A percentile compares a stretch with the other conserved stretches of the same genome.
phyloP scores from a whole-genome alignment of 53 echinoderm and acorn worm species.

The Holothuria leucospilota region DNA sequence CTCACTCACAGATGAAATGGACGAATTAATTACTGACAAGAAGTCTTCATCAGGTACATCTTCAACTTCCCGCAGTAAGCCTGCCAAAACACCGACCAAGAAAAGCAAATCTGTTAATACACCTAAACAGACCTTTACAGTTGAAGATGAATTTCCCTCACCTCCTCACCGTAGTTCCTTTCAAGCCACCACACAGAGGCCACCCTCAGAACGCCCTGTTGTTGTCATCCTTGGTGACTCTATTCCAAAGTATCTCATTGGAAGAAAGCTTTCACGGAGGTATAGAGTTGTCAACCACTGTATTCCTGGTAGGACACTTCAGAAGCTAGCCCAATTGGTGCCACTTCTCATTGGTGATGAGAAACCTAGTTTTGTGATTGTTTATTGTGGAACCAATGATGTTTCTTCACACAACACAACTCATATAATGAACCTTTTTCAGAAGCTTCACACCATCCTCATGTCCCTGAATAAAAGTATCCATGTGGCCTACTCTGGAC shows the following conservation, averaged over 20 bases:
- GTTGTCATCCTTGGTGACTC: not conserved
- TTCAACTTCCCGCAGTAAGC: not conserved
- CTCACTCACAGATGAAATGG: not conserved
- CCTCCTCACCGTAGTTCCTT: not conserved
- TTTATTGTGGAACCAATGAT: constrained; percentile 4
- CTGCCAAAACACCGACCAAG: not conserved
- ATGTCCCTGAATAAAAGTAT: not conserved
- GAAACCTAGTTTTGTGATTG: not conserved
- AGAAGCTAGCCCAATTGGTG: constrained; percentile 1
- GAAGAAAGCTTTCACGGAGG: not conserved
- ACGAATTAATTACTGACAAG: not conserved
- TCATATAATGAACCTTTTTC: not conserved
- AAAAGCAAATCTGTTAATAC: not conserved
- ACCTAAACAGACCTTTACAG: not conserved
- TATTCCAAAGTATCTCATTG: not conserved
- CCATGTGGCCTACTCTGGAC: constrained; percentile 8
- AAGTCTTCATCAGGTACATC: too few relatives aligned
- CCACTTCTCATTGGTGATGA: constrained; percentile 4
- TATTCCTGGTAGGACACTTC: constrained; percentile 2
- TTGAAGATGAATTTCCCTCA: not conserved
- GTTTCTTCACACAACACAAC: not conserved
- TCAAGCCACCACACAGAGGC: not conserved
- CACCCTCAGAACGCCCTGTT: not conserved
- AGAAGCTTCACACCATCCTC: not conserved
- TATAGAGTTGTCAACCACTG: constrained; percentile 6